A percentile compares a stretch with the other conserved stretches of the same genome.
Conservation (phyloP, 1,140 invertebrate species). For the Acromyrmex heyeri region DNA sequence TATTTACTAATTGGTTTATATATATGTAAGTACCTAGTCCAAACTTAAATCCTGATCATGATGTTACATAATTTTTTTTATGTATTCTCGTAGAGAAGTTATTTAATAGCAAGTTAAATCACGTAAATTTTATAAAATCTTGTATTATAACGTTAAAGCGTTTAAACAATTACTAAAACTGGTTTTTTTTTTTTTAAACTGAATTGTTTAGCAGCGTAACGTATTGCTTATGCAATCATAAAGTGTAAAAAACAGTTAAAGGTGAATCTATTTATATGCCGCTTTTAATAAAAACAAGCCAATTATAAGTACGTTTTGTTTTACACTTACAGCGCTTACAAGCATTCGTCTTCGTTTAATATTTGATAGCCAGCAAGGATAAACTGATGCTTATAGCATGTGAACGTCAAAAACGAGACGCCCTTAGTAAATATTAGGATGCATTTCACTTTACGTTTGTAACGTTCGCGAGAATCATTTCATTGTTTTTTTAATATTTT, state of each 20-base stretch:
- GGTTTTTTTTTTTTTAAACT: background rate
- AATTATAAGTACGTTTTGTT: too few species aligned
- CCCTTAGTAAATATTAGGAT: too few species aligned
- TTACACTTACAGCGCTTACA: too few species aligned
- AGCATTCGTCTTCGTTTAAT: too few species aligned
- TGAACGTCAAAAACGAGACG: too few species aligned
- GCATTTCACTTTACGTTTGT: too few species aligned
- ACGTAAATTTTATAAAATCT: slow-evolving; percentile 11
- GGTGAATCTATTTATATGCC: too few species aligned
- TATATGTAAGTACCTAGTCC: slow-evolving; percentile 15
- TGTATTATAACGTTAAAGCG: background rate
- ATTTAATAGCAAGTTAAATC: background rate
- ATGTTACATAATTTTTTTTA: slow-evolving; percentile 16
- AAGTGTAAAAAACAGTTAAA: background rate
- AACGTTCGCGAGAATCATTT: too few species aligned
- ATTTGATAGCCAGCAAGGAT: too few species aligned
- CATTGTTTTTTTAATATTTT: too few species aligned
- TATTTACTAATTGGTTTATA: slow-evolving; percentile 60
- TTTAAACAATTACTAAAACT: background rate
- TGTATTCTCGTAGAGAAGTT: background rate
- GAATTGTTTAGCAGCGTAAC: background rate
- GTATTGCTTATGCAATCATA: background rate
- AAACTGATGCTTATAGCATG: too few species aligned
- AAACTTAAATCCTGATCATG: slow-evolving; percentile 4
- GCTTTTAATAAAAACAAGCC: too few species aligned